A percentile compares a stretch with the other conserved stretches of the same genome.
Conservation (phyloP, 2,113 vertebrate species). For the Callopanchax toddi region DNA sequence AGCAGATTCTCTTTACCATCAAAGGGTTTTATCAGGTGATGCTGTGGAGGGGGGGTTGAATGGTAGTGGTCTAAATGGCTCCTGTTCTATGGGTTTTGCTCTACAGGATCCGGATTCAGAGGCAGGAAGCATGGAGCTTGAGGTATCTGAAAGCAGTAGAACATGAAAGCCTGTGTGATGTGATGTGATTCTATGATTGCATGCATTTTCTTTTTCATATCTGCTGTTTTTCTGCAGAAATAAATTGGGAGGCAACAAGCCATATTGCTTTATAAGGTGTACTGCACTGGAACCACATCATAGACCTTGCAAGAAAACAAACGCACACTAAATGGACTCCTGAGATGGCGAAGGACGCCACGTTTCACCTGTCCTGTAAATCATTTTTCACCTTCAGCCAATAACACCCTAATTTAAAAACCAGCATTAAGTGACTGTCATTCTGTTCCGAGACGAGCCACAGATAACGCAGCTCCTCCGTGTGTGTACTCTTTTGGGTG, state of each 20-base stretch:
- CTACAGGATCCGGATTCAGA: slow-evolving; percentile 67
- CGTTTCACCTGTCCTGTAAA: no score
- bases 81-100: background rate
- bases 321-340: slow-evolving; percentile 18
- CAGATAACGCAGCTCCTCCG: background rate
- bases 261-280: slow-evolving; percentile 21
- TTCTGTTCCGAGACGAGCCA: no score
- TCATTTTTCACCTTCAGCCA: background rate
- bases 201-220: background rate
- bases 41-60: background rate
- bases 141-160: slow-evolving; percentile 23
- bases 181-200: background rate
- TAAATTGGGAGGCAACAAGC: slow-evolving; percentile 34
- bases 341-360: background rate
- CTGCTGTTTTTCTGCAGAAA: slow-evolving; percentile 45
- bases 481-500: slow-evolving; percentile 49
- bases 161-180: background rate
- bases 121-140: slow-evolving; percentile 40
- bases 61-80: background rate
- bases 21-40: background rate
- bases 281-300: slow-evolving; percentile 35
- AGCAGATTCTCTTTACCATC: background rate
- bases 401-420: background rate
- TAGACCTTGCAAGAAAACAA: slow-evolving; percentile 3
- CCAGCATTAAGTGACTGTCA: slow-evolving; percentile 10